These are phyloP conservation scores for Latheticus oryzae DNA, from an alignment of 2,888 invertebrate genomes.

Conservation along the genomic window DNA sequence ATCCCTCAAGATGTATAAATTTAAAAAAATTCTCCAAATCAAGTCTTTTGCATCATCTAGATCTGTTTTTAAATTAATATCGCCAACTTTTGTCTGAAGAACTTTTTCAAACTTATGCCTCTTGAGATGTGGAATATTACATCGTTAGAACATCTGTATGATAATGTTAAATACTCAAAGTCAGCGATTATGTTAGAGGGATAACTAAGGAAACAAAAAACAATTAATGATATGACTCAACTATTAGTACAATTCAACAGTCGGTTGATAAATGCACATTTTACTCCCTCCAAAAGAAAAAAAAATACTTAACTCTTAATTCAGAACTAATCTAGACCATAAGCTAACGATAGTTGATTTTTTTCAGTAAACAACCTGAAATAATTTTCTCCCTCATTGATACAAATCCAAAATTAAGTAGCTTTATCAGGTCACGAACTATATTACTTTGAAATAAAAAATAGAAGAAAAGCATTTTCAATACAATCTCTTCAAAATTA, in stretches of 20 bases:
- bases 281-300: constrained; percentile 8
- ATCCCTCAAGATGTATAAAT: no score
- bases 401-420: constrained; percentile 39
- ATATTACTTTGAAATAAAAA: constrained; percentile 20
- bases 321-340: constrained; percentile 28
- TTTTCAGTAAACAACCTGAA: constrained; percentile 39
- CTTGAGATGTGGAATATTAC: no score
- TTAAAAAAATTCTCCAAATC: no score
- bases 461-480: constrained; percentile 11
- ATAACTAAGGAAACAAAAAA: constrained; percentile 32
- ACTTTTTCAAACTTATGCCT: no score
- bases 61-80: no score
- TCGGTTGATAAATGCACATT: constrained; percentile 46
- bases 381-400: constrained; percentile 26
- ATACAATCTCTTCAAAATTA: constrained; percentile 44
- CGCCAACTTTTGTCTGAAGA: no score
- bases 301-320: constrained; percentile 17
- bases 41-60: no score
- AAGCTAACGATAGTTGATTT: constrained; percentile 34
- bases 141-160: no score
- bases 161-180: constrained; percentile 27
- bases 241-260: constrained; percentile 40
- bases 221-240: constrained; percentile 35
- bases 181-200: constrained; percentile 27
- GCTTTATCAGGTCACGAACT: constrained; percentile 41